phyloP scores from a whole-genome alignment of 2,797 vertebrate genomes.

The Acridotheres tristis region DNA sequence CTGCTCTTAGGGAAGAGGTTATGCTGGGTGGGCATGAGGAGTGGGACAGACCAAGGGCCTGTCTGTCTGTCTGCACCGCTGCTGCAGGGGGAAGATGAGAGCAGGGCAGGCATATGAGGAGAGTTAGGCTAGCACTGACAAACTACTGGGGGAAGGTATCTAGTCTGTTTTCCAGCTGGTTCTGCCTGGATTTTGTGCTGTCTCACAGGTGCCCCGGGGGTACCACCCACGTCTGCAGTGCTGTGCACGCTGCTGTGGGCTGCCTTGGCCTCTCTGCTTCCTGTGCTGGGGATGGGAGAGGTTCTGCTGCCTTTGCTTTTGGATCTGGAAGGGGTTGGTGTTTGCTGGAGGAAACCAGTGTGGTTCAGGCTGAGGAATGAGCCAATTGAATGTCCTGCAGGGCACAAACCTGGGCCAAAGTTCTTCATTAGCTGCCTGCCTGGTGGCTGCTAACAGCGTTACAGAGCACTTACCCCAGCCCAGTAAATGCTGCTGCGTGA shows the following conservation, averaged over 20 bases:
- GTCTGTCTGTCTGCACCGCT: not conserved
- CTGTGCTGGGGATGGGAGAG: not conserved
- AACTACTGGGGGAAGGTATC: not conserved
- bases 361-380: not conserved
- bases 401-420: not conserved
- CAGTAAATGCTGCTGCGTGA: not conserved
- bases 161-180: not conserved
- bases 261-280: not conserved
- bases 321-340: not conserved
- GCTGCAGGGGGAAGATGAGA: not conserved
- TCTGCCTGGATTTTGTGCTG: not conserved
- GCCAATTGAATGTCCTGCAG: not conserved
- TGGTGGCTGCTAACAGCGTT: accelerated
- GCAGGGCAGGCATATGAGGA: not conserved
- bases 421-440: not conserved
- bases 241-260: not conserved
- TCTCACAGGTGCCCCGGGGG: not conserved
- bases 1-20: not conserved
- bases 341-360: not conserved
- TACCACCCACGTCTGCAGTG: not conserved
- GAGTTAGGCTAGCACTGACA: not conserved
- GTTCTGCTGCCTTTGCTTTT: not conserved
- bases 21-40: not conserved
- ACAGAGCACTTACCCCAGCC: not conserved
- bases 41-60: not conserved